These are phyloP conservation scores for Lichenostomus cassidix DNA, from an alignment of 2,113 vertebrate genomes.

Conservation along the genomic window DNA sequence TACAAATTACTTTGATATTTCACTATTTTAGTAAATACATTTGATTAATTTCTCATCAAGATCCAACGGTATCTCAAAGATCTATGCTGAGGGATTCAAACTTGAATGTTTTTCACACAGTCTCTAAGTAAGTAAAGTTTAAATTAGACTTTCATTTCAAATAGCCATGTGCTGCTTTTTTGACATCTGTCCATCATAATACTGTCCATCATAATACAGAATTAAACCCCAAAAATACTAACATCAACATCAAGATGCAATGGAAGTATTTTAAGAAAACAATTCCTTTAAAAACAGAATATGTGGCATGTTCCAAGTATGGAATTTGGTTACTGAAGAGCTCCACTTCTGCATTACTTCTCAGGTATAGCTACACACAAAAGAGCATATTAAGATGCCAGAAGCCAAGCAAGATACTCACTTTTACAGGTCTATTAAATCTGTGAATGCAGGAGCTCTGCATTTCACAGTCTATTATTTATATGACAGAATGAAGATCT, in stretches of 20 bases:
- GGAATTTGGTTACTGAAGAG: background rate
- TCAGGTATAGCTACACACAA: background rate
- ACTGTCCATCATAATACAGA: background rate
- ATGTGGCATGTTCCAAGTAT: background rate
- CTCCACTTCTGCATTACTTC: background rate
- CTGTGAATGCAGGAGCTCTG: conserved; percentile 31
- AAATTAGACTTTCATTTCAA: background rate
- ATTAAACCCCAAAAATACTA: background rate
- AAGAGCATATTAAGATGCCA: conserved; percentile 23
- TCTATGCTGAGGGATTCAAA: background rate
- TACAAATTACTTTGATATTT: background rate
- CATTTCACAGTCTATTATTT: conserved; percentile 69
- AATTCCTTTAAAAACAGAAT: conserved; percentile 29
- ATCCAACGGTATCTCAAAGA: background rate
- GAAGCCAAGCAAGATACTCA: background rate
- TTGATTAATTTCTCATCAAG: background rate
- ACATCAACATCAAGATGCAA: background rate
- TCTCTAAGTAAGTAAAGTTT: background rate
- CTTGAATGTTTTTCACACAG: background rate
- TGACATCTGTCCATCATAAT: background rate
- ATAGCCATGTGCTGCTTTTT: background rate
- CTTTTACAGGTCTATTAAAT: conserved; percentile 51
- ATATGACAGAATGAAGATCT: conserved; percentile 69
- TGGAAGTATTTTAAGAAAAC: conserved; percentile 44
- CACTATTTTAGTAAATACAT: background rate